Conservation (phyloP, 2,797 vertebrate genomes). For the Anisognathus igniventris region DNA sequence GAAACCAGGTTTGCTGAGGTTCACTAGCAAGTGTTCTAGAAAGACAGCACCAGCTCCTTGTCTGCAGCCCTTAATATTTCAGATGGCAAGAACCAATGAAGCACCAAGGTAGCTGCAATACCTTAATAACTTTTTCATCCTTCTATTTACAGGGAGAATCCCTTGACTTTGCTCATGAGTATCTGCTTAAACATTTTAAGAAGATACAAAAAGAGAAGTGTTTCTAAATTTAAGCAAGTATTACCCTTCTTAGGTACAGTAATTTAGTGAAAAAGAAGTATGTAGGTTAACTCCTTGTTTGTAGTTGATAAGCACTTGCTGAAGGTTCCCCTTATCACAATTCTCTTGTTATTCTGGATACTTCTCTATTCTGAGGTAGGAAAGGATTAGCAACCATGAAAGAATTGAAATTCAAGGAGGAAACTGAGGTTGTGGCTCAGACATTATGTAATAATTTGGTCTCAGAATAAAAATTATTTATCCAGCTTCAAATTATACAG, state of each 20-base stretch:
- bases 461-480: background rate
- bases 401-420: background rate
- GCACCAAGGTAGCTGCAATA: background rate
- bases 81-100: background rate
- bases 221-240: background rate
- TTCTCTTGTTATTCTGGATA: background rate
- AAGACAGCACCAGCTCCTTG: background rate
- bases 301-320: background rate
- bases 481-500: constrained; percentile 1
- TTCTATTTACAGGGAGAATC: background rate
- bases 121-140: background rate
- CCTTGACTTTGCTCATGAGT: background rate
- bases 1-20: background rate
- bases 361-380: background rate
- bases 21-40: background rate
- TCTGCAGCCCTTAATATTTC: background rate
- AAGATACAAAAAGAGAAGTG: background rate
- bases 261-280: background rate
- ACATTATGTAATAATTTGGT: constrained; percentile 18
- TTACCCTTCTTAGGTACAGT: background rate
- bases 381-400: background rate
- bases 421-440: constrained; percentile 19
- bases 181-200: background rate
- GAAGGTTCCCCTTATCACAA: background rate
- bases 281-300: background rate